A percentile compares a stretch with the other conserved stretches of the same genome.
Conservation (phyloP, 37 sponge, comb jelly and placozoan species). For the Aplysina aerophoba region DNA sequence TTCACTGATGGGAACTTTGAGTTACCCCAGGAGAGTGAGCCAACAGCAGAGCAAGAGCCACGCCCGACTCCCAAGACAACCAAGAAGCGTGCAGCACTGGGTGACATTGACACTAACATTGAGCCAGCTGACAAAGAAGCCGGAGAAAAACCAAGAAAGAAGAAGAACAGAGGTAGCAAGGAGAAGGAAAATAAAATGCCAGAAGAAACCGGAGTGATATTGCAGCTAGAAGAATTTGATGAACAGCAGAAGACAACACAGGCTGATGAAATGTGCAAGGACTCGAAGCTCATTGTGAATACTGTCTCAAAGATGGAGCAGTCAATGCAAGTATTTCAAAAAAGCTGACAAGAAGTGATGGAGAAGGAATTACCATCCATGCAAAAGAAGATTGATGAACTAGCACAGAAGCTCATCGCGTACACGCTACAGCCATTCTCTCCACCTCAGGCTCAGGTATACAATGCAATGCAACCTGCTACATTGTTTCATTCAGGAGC, state of each 20-base stretch:
- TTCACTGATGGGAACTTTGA: too few relatives aligned
- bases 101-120: conserved; percentile 2
- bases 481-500: neutral
- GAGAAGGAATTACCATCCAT: neutral
- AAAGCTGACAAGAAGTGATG: neutral
- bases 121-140: conserved; percentile 4
- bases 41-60: conserved; percentile 8
- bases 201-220: conserved; percentile 2
- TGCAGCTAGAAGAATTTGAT: conserved; percentile 11
- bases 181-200: neutral
- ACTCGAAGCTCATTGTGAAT: neutral
- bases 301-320: conserved; percentile 4
- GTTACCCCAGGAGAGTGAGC: conserved; percentile 1
- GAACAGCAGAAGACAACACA: conserved; percentile 3
- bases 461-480: too few relatives aligned
- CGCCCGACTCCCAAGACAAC: conserved; percentile 9
- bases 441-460: conserved; percentile 6
- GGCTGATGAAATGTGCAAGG: conserved; percentile 7
- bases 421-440: neutral
- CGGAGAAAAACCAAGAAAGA: neutral
- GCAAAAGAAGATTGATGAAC: conserved; percentile 11
- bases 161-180: conserved; percentile 3
- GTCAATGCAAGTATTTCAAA: neutral
- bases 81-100: conserved; percentile 4
- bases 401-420: neutral